Conservation (phyloP, 2,888 invertebrate genomes). For the Alloscopus bannaensis region DNA sequence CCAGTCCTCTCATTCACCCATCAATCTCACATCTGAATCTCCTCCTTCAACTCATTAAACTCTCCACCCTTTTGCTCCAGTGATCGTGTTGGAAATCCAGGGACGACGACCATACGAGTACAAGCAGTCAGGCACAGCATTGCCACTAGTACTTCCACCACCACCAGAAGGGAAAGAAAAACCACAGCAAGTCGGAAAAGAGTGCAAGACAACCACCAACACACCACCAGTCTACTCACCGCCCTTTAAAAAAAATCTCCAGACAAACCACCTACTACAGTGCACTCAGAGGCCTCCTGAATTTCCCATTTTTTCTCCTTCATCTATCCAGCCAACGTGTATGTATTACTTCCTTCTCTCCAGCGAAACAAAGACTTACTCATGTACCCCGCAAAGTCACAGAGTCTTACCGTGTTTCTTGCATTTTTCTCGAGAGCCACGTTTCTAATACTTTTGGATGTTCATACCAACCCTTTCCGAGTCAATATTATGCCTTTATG, state of each 20-base stretch:
- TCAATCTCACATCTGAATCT: constrained; percentile 74
- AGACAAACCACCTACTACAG: no score
- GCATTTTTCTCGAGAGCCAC: no score
- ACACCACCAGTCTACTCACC: constrained; percentile 51
- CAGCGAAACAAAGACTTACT: no score
- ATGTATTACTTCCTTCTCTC: constrained; percentile 33
- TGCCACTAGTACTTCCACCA: constrained; percentile 63
- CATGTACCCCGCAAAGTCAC: no score
- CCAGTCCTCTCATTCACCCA: constrained; percentile 73
- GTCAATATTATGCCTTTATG: no score
- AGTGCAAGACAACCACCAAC: constrained; percentile 26
- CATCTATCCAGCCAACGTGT: no score
- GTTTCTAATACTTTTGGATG: no score
- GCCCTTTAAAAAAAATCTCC: no score
- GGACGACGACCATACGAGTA: constrained; percentile 16
- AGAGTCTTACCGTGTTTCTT: no score
- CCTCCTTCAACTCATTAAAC: constrained; percentile 73
- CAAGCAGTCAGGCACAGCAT: no score
- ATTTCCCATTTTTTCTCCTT: constrained; percentile 32
- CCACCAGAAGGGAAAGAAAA: constrained; percentile 36
- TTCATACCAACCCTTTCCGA: no score
- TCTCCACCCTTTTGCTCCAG: constrained; percentile 63
- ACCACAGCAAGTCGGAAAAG: constrained; percentile 43
- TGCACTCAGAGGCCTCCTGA: constrained; percentile 53
- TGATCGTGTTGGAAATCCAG: constrained; percentile 33